These are phyloP conservation scores for Enteromius radiatus DNA, from an alignment of 2,797 vertebrate genomes.

Conservation along the genomic window DNA sequence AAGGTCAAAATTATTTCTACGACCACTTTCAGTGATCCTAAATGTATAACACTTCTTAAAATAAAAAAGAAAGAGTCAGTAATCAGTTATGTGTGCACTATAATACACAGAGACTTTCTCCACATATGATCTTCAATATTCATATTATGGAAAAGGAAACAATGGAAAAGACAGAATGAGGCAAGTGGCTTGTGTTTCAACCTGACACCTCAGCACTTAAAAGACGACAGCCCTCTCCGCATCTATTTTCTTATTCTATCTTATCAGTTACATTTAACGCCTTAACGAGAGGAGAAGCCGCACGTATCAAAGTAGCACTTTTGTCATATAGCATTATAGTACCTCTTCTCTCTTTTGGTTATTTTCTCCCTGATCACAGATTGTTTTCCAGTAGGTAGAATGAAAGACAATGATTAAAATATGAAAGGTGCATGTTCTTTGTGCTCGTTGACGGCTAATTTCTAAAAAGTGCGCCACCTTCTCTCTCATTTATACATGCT, in stretches of 20 bases:
- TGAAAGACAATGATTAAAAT: slow-evolving; percentile 77
- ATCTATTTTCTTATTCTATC: slow-evolving; percentile 78
- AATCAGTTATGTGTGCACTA: neutral
- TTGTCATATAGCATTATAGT: slow-evolving; percentile 78
- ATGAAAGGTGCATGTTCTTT: slow-evolving; percentile 60
- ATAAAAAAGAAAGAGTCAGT: neutral
- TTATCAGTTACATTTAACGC: slow-evolving; percentile 77
- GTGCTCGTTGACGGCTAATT: slow-evolving; percentile 47
- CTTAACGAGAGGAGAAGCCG: slow-evolving; percentile 73
- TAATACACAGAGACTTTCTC: slow-evolving; percentile 5
- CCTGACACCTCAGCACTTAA: slow-evolving; percentile 70
- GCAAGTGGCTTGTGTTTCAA: slow-evolving; percentile 63
- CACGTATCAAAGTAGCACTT: slow-evolving; percentile 80
- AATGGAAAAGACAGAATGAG: slow-evolving; percentile 60
- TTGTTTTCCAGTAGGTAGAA: slow-evolving; percentile 72
- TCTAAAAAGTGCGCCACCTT: slow-evolving; percentile 52
- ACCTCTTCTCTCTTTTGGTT: slow-evolving; percentile 69
- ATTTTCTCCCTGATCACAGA: slow-evolving; percentile 74
- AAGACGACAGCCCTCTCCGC: slow-evolving; percentile 66
- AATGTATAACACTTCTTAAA: slow-evolving; percentile 1
- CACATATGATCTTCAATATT: slow-evolving; percentile 33
- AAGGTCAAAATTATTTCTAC: neutral
- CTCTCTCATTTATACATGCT: slow-evolving; percentile 48
- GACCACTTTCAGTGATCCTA: neutral
- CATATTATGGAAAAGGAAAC: slow-evolving; percentile 26